Conservation (phyloP, 2,888 invertebrate genomes). For the Coelopa pilipes region DNA sequence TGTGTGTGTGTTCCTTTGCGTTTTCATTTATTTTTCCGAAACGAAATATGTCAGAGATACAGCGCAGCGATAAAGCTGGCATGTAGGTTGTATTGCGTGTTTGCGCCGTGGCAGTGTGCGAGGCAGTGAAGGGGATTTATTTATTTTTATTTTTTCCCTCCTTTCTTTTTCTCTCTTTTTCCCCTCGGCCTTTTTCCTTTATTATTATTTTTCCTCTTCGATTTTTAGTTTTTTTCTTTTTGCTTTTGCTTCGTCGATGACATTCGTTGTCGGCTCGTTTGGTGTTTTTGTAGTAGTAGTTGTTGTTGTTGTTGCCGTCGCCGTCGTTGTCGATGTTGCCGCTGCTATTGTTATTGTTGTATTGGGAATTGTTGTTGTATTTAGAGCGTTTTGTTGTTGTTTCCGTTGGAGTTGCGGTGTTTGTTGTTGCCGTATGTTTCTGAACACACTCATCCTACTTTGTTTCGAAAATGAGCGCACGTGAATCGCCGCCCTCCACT, state of each 20-base stretch:
- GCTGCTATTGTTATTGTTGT: constrained; percentile 5
- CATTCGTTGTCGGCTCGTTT: constrained; percentile 48
- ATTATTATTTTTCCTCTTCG: constrained; percentile 35
- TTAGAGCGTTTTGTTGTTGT: constrained; percentile 13
- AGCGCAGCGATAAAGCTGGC: constrained; percentile 49
- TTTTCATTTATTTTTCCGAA: constrained; percentile 43
- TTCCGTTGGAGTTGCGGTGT: not conserved
- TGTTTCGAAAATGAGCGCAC: constrained; percentile 38
- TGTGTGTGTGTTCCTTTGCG: constrained; percentile 40
- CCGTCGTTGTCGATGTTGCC: constrained; percentile 7
- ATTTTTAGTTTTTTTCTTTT: constrained; percentile 38
- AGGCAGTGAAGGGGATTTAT: constrained; percentile 42
- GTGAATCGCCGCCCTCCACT: constrained; percentile 14
- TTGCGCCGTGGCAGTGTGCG: constrained; percentile 20
- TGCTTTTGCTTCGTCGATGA: constrained; percentile 44
- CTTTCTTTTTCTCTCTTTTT: constrained; percentile 37
- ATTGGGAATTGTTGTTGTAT: not conserved
- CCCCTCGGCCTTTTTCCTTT: constrained; percentile 41
- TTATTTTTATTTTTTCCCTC: constrained; percentile 36
- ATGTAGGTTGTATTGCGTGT: constrained; percentile 34
- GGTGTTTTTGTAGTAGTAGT: constrained; percentile 38
- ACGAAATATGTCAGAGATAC: constrained; percentile 53
- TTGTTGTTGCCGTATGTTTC: constrained; percentile 15
- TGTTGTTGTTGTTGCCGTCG: not conserved
- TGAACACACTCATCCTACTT: constrained; percentile 35